These are phyloP conservation scores for Scotopteryx bipunctaria DNA, from an alignment of 2,888 invertebrate genomes.

Conservation along the genomic window DNA sequence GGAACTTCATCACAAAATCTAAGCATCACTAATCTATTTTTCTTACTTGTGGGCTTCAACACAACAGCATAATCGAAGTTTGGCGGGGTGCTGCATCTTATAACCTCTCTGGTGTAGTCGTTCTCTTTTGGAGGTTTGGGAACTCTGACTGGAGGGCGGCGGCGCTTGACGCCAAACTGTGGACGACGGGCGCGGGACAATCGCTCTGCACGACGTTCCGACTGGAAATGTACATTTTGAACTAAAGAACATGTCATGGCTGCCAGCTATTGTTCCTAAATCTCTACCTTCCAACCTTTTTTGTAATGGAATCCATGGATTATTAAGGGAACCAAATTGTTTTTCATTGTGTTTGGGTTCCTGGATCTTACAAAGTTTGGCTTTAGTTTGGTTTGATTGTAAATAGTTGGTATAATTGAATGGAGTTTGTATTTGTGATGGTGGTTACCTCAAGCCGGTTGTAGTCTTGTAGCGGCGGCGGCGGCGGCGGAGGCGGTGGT, in stretches of 20 bases:
- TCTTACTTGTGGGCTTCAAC: slow-evolving; percentile 69
- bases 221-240: slow-evolving; percentile 58
- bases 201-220: slow-evolving; percentile 75
- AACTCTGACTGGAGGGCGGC: slow-evolving; percentile 62
- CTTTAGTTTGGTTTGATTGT: no score
- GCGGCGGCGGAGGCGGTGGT: slow-evolving; percentile 70
- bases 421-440: neutral
- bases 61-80: slow-evolving; percentile 66
- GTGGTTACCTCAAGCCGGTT: slow-evolving; percentile 69
- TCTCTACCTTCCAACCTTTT: neutral
- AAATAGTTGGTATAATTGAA: no score
- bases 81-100: slow-evolving; percentile 65
- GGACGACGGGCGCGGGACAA: slow-evolving; percentile 73
- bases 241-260: no score
- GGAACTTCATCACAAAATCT: no score
- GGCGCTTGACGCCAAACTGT: slow-evolving; percentile 67
- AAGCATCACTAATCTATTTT: no score
- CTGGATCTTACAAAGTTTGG: no score
- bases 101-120: slow-evolving; percentile 62
- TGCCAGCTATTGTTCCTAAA: neutral
- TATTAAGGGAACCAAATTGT: no score
- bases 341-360: no score
- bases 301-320: no score
- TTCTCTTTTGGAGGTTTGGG: slow-evolving; percentile 70
- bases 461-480: slow-evolving; percentile 73